Evolutionary conservation across 2,113 vertebrate species (phyloP), one percentile per base, ranked within the genome.

Genomic region (Ctenodactylus gundi): DNA sequence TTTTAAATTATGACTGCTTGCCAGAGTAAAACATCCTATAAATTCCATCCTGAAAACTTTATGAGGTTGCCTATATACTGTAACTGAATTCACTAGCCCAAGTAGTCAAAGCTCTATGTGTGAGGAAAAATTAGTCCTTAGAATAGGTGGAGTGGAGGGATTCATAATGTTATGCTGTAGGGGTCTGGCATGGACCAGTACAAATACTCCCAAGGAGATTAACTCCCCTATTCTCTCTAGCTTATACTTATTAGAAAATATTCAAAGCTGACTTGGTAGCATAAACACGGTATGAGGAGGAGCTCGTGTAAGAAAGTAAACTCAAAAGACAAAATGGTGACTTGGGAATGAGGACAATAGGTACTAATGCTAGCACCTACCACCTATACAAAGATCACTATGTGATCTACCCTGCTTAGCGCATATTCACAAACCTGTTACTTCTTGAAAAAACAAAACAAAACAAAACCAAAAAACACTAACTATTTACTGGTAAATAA

Each of bases 1-100:
- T 95, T 94, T 91, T 65, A 96, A 97, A 95, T 96, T 94, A 96
- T 94, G 70, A 93, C 81, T 93, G 70, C 34, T 96, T 90, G 85
- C 57, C 77, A 72, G 76, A 95, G 65, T 93, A 76, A 93, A 96
- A 90, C 46, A 96, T 90, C 68, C 53, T 90, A 96, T 94, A 92
- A 94, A 95, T 93, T 94, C 73, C n/a, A 90, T 73, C 41, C 58
- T 80, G 94, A 90, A 92, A 92, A 86, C 44, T 92, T 94, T 94
- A 73, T 82, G 95, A 95, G 77, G 25, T 88, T 96, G 41, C 68
- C 81, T 90, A n/a, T 90, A 64, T 82, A 73, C 60, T 20, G 1
- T 94, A 92, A 92, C 72, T 92, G 78, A 94, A 93, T 95, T 88
- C 92, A 55, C 81, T n/a, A 34, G 55, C 49, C 75, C 70, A 90